Evolutionary conservation across 2,797 vertebrate genomes (phyloP), one percentile per base, ranked within the genome.

Genomic region (Ctenochaetus hawaiiensis): DNA sequence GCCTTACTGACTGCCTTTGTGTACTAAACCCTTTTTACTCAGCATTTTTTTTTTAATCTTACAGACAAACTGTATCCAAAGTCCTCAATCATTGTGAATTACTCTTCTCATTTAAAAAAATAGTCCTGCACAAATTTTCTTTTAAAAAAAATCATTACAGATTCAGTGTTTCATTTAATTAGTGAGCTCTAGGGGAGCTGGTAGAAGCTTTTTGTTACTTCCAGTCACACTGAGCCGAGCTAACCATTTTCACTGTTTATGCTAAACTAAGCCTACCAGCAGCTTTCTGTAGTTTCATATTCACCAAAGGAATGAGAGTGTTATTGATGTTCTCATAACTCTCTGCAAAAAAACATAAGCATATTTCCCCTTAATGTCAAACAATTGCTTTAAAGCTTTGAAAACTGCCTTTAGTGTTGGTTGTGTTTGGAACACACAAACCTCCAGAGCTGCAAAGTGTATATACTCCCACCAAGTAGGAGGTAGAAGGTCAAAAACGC

Each of bases 401-500:
- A 58, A 34, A 44, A 34, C 17, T 61, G 23, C 13, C 0, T 8
- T 13, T 45, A 14, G 12, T 9, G 13, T 52, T 34, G 11, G n/a
- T 20, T 56, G 9, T 13, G 39, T 41, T 69, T 10, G 5, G 17
- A 23, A 11, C 12, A 56, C 58, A 14, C 1, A 37, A 17, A 57
- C 7, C 1, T 6, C 12, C 0, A 17, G 0, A 18, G 1, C 6
- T 30, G 5, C 7, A 18, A 22, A 54, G 6, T 20, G 8, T 10
- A 20, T 8, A 3, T 14, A 26, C 52, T 11, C 22, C 43, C 2
- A 16, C 23, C 23, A 14, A 1, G 14, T 5, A 2, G 8, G 8
- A 73, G 17, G 9, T 10, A 30, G 6, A 22, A 59, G n/a, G 51
- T 60, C n/a, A 65, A 23, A 69, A 58, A 48, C 2, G 10, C 22